These are phyloP conservation scores for Galeruca laticollis DNA, from an alignment of 2,888 invertebrate species.

Conservation along the genomic window DNA sequence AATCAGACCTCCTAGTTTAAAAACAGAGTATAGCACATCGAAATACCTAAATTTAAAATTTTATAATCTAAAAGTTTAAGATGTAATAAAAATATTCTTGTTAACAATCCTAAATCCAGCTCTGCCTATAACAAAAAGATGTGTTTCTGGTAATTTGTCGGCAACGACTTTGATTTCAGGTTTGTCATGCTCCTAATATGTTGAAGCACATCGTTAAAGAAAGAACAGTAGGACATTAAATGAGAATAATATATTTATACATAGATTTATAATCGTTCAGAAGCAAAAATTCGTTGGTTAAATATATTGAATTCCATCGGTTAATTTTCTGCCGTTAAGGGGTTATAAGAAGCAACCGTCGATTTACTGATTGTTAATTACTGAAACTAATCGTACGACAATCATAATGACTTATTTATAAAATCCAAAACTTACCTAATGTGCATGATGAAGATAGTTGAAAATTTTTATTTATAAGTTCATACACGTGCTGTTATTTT, in stretches of 20 bases:
- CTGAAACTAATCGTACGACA: neutral
- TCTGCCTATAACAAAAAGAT: conserved; percentile 25
- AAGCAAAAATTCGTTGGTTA: conserved; percentile 18
- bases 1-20: no score
- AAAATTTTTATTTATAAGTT: no score
- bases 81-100: no score
- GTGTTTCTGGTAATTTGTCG: conserved; percentile 37
- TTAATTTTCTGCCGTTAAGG: neutral
- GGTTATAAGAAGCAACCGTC: neutral
- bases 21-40: no score
- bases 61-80: no score
- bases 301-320: conserved; percentile 7
- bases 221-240: conserved; percentile 34
- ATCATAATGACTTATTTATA: no score
- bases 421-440: no score
- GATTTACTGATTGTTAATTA: neutral
- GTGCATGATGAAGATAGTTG: no score
- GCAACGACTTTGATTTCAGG: conserved; percentile 31
- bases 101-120: neutral
- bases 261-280: conserved; percentile 27
- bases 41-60: no score
- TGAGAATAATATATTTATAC: conserved; percentile 25
- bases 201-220: conserved; percentile 32
- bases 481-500: no score
- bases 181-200: conserved; percentile 37